phyloP scores from a whole-genome alignment of 2,797 vertebrate genomes.

The Diglossa cyanea region DNA sequence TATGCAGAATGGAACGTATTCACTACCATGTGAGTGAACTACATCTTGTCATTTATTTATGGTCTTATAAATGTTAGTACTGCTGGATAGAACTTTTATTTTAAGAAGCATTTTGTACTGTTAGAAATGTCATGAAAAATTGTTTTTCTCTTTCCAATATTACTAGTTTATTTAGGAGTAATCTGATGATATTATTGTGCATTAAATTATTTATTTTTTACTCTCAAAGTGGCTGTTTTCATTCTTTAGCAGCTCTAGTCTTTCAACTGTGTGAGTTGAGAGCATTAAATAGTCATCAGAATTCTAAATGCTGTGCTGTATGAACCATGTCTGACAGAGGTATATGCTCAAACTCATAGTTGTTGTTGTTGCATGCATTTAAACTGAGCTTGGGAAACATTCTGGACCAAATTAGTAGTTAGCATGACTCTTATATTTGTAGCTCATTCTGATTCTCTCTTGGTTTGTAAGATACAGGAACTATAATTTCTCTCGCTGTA shows the following conservation, averaged over 20 bases:
- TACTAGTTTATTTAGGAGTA: neutral
- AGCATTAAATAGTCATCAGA: neutral
- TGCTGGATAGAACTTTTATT: neutral
- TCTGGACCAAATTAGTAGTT: neutral
- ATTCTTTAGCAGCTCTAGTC: neutral
- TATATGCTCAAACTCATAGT: fast-evolving
- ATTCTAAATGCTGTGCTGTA: neutral
- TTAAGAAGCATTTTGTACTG: neutral
- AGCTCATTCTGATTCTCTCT: neutral
- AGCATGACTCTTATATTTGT: neutral
- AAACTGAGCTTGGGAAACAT: neutral
- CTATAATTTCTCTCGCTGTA: neutral
- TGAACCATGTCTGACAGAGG: neutral
- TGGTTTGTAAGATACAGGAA: neutral
- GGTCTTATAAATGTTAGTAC: neutral
- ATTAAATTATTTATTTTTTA: conserved; percentile 70
- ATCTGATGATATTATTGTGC: neutral
- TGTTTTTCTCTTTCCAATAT: neutral
- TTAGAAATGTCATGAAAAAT: neutral
- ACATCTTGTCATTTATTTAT: neutral
- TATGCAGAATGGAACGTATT: neutral
- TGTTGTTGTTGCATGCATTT: neutral
- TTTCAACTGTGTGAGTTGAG: neutral
- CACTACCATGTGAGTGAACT: neutral
- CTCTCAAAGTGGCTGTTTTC: neutral